phyloP scores from a whole-genome alignment of 2,888 invertebrate genomes.

The Nephrocerus scutellatus region DNA sequence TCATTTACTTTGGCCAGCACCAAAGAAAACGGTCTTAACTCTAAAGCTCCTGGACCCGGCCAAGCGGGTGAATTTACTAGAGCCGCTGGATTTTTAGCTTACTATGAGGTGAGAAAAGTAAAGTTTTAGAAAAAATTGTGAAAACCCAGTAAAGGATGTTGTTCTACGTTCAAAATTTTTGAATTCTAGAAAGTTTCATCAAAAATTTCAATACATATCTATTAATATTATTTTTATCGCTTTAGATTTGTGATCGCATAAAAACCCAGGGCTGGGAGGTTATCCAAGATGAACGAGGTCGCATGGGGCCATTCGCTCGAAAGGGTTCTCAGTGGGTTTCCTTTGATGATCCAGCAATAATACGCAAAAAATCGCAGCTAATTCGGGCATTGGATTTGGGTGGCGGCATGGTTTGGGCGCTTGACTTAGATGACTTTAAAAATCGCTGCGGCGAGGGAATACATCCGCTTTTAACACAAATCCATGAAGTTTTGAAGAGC shows the following conservation, averaged over 20 bases:
- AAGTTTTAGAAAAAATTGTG: too few relatives aligned
- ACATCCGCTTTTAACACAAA: conserved; percentile 72
- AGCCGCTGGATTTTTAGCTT: conserved; percentile 79
- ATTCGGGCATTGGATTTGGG: conserved; percentile 70
- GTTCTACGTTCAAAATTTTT: too few relatives aligned
- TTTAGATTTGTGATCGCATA: conserved; percentile 80
- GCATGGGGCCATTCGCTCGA: conserved; percentile 84
- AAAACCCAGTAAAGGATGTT: too few relatives aligned
- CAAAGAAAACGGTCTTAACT: conserved; percentile 61
- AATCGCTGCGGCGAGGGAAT: conserved; percentile 72
- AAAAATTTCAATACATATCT: too few relatives aligned
- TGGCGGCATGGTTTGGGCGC: conserved; percentile 87
- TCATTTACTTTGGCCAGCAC: conserved; percentile 64
- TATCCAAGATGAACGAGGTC: conserved; percentile 65
- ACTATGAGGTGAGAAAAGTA: conserved; percentile 74
- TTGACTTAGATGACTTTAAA: conserved; percentile 81
- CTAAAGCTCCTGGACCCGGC: conserved; percentile 70
- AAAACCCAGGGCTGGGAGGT: conserved; percentile 71
- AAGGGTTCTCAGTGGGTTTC: conserved; percentile 88
- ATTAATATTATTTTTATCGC: background rate
- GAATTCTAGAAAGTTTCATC: too few relatives aligned
- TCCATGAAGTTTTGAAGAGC: conserved; percentile 63
- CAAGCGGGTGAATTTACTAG: conserved; percentile 78
- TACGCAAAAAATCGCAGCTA: conserved; percentile 70
- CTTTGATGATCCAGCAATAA: conserved; percentile 75